A percentile compares a stretch with the other conserved stretches of the same genome.
These are phyloP conservation scores for Discoglossus pictus DNA, from an alignment of 2,797 vertebrate genomes.

Conservation along the genomic window DNA sequence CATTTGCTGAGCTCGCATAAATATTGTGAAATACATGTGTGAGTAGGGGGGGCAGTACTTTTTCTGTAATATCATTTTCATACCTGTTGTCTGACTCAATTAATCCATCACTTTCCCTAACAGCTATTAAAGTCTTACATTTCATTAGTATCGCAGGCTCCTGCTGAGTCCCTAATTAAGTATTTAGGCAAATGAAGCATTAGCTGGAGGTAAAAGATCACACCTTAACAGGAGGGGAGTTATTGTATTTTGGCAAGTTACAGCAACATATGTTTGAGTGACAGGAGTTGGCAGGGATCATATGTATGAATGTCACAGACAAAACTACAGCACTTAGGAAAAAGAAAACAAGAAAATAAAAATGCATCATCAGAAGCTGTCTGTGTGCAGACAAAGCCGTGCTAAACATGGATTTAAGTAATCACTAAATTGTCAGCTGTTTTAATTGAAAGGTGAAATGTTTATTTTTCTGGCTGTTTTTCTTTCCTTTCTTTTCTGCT, in stretches of 20 bases:
- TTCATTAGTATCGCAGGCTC: slow-evolving; percentile 69
- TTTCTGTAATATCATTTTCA: slow-evolving; percentile 12
- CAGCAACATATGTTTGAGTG: background rate
- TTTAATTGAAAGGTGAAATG: too few species aligned
- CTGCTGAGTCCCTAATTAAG: slow-evolving; percentile 65
- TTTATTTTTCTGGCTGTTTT: too few species aligned
- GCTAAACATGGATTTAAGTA: too few species aligned
- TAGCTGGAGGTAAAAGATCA: slow-evolving; percentile 60
- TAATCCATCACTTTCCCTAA: slow-evolving; percentile 43
- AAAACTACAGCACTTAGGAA: too few species aligned
- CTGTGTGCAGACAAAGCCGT: too few species aligned
- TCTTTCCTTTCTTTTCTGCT: too few species aligned
- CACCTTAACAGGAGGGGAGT: slow-evolving; percentile 49
- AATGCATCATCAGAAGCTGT: too few species aligned
- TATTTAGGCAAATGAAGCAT: slow-evolving; percentile 55
- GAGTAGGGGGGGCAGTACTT: too few species aligned
- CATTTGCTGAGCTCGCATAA: too few species aligned
- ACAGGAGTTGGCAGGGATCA: background rate
- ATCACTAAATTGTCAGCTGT: too few species aligned
- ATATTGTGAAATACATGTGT: too few species aligned
- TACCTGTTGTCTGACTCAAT: slow-evolving; percentile 20
- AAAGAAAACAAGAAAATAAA: too few species aligned
- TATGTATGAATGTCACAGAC: background rate
- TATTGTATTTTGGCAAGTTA: slow-evolving; percentile 15
- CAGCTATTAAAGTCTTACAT: slow-evolving; percentile 65